phyloP scores from a whole-genome alignment of 2,888 invertebrate genomes.

The Yponomeuta malinellus region DNA sequence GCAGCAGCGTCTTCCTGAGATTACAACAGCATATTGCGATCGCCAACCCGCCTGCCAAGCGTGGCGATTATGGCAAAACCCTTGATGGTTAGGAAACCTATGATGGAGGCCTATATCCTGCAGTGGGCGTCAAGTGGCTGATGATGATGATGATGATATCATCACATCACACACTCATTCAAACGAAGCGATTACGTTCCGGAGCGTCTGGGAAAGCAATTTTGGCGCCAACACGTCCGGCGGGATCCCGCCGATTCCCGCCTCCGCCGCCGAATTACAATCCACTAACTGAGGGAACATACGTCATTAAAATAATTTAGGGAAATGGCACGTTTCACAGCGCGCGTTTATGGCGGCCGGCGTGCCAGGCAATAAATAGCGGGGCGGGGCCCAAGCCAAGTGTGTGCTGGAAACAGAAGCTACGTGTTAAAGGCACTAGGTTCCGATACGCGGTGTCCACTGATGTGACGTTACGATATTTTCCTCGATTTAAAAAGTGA shows the following conservation, averaged over 20 bases:
- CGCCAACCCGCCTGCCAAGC: too few relatives aligned
- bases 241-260: slow-evolving; percentile 23
- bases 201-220: slow-evolving; percentile 28
- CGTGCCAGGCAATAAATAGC: slow-evolving; percentile 62
- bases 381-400: slow-evolving; percentile 38
- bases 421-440: neutral
- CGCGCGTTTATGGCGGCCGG: slow-evolving; percentile 53
- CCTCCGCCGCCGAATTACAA: slow-evolving; percentile 51
- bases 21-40: too few relatives aligned
- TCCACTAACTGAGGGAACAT: slow-evolving; percentile 48
- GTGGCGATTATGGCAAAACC: too few relatives aligned
- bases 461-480: too few relatives aligned
- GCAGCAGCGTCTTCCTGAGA: too few relatives aligned
- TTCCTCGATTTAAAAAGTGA: too few relatives aligned
- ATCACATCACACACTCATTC: too few relatives aligned
- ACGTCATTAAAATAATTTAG: slow-evolving; percentile 66
- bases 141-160: too few relatives aligned
- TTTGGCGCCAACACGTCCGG: slow-evolving; percentile 36
- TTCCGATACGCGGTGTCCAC: too few relatives aligned
- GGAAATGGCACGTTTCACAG: slow-evolving; percentile 62
- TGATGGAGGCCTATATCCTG: too few relatives aligned
- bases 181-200: slow-evolving; percentile 24
- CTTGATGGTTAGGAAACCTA: too few relatives aligned
- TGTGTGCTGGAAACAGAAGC: neutral
- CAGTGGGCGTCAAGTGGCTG: too few relatives aligned